A percentile compares a stretch with the other conserved stretches of the same genome.
phyloP scores from a whole-genome alignment of 2,888 invertebrate species.

The Asteroscopus sphinx region DNA sequence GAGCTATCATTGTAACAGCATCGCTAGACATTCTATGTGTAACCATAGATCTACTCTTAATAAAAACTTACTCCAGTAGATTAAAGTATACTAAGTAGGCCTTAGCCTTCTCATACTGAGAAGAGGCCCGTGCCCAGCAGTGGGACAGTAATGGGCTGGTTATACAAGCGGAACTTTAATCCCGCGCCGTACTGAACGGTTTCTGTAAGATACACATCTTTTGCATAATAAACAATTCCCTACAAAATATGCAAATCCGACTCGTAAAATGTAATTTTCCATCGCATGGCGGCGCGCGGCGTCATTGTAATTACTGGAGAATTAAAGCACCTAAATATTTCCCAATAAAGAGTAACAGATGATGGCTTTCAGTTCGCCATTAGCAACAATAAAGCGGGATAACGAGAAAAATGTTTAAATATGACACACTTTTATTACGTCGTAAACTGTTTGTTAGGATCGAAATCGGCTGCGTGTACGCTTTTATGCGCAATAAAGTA shows the following conservation, averaged over 20 bases:
- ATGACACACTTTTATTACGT: slow-evolving; percentile 61
- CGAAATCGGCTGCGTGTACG: slow-evolving; percentile 51
- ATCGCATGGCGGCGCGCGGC: slow-evolving; percentile 7
- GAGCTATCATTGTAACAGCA: not conserved
- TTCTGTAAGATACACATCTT: slow-evolving; percentile 12
- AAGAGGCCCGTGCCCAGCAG: no score
- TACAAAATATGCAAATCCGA: slow-evolving; percentile 24
- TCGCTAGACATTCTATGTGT: slow-evolving; percentile 1
- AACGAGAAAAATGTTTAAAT: slow-evolving; percentile 59
- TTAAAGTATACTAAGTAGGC: no score
- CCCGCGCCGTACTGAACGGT: not conserved
- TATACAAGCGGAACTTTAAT: not conserved
- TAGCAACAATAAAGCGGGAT: slow-evolving; percentile 54
- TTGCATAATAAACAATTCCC: slow-evolving; percentile 13
- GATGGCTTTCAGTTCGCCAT: slow-evolving; percentile 57
- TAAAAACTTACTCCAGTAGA: not conserved
- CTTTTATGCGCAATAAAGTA: slow-evolving; percentile 60
- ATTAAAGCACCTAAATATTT: slow-evolving; percentile 57
- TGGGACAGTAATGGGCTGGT: no score
- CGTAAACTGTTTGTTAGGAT: slow-evolving; percentile 65
- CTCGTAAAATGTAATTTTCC: slow-evolving; percentile 19
- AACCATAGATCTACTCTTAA: not conserved
- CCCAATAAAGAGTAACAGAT: slow-evolving; percentile 62
- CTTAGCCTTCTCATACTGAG: no score
- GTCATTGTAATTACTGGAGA: slow-evolving; percentile 45